Conservation (phyloP, 2,113 vertebrate species). For the Oxyruncus cristatus region DNA sequence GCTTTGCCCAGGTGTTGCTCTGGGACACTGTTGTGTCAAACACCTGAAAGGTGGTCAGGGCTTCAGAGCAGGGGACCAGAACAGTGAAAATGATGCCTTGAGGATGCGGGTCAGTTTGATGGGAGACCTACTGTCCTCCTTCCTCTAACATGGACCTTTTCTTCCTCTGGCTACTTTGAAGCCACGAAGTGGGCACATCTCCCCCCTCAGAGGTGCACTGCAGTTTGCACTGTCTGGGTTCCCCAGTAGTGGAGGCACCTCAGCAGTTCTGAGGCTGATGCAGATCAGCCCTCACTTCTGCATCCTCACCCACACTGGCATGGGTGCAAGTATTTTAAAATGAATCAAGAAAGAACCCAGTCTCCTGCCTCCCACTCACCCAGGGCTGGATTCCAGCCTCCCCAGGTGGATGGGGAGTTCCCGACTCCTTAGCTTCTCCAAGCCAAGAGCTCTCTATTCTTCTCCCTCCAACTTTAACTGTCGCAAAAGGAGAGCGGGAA, state of each 20-base stretch:
- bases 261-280: not conserved
- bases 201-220: not conserved
- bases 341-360: not conserved
- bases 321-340: not conserved
- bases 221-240: not conserved
- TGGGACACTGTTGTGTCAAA: not conserved
- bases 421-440: not conserved
- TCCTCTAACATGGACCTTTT: not conserved
- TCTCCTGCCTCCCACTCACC: not conserved
- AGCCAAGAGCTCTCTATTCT: not conserved
- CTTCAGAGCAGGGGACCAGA: not conserved
- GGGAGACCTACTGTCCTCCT: not conserved
- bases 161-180: not conserved
- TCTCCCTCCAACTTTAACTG: not conserved
- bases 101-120: not conserved
- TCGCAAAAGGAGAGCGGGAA: not conserved
- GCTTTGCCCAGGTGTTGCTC: not conserved
- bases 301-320: not conserved
- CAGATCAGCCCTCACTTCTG: not conserved
- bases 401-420: not conserved
- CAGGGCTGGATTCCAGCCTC: not conserved
- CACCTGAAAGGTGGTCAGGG: not conserved
- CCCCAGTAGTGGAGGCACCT: not conserved
- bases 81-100: not conserved
- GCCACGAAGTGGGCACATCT: not conserved